These are phyloP conservation scores for Canis aureus DNA, from an alignment of 2,113 vertebrate species.

Conservation along the genomic window DNA sequence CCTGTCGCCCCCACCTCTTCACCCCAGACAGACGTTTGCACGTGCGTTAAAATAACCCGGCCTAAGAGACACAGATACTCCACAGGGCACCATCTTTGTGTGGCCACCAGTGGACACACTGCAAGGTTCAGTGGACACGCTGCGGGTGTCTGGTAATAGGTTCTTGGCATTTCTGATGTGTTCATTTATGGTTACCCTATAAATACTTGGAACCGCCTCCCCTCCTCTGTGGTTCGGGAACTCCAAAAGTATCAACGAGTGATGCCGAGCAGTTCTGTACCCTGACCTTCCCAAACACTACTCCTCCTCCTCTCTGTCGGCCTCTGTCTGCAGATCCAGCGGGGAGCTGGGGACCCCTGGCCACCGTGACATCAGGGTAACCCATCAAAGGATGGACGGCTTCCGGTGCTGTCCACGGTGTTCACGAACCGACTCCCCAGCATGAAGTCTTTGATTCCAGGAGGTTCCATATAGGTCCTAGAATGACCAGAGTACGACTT, in stretches of 20 bases:
- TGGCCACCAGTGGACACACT: accelerated
- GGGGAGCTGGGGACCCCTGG: not conserved
- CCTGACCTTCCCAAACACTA: not conserved
- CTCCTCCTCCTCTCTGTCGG: not conserved
- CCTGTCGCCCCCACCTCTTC: too few species aligned
- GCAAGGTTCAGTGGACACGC: not conserved
- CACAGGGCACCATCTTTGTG: accelerated
- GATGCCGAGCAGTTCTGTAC: accelerated
- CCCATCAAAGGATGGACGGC: accelerated
- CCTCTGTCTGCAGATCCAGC: not conserved
- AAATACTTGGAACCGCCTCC: not conserved
- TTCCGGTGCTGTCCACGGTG: accelerated
- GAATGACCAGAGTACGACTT: accelerated
- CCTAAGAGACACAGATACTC: accelerated
- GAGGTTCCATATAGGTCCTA: accelerated
- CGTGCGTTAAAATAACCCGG: accelerated
- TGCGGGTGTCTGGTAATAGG: accelerated
- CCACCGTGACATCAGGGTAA: accelerated
- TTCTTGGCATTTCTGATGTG: accelerated
- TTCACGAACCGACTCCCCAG: accelerated
- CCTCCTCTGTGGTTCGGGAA: accelerated
- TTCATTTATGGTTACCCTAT: accelerated
- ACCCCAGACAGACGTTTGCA: too few species aligned
- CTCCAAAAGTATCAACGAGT: too few species aligned
- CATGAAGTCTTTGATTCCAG: not conserved